These are phyloP conservation scores for Cladopsammia gracilis DNA, from an alignment of 64 coral and sea anemone species.

Conservation along the genomic window DNA sequence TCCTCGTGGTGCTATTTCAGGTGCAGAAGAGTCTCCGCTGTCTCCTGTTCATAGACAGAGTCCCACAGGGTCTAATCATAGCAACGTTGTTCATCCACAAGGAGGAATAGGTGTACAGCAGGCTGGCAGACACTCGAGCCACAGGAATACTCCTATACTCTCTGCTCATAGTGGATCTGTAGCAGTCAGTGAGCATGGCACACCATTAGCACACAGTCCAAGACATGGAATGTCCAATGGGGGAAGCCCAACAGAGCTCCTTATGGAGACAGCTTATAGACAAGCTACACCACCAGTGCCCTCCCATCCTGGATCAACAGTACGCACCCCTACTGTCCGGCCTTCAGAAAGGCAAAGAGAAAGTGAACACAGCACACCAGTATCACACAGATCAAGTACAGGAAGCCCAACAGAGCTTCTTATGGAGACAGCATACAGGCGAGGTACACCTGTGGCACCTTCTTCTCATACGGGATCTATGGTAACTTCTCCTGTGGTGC, in stretches of 20 bases:
- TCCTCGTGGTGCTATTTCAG: background rate
- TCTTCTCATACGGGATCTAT: too few relatives aligned
- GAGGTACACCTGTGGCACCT: background rate
- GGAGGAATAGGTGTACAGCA: background rate
- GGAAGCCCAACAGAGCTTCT: slow-evolving; percentile 19
- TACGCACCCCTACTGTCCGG: background rate
- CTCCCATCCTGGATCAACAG: background rate
- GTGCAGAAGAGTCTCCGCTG: background rate
- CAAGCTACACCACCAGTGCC: background rate
- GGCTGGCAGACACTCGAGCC: slow-evolving; percentile 27
- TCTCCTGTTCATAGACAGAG: slow-evolving; percentile 12
- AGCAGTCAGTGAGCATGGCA: background rate
- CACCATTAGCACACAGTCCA: background rate
- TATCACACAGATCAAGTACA: background rate
- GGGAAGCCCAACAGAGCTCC: slow-evolving; percentile 20
- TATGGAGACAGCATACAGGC: background rate
- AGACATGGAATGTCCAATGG: background rate
- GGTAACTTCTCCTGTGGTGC: background rate
- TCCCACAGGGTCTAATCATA: background rate
- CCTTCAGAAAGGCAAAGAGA: background rate
- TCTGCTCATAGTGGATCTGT: background rate
- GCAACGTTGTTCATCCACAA: background rate
- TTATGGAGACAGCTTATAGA: background rate
- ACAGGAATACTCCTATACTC: slow-evolving; percentile 41
- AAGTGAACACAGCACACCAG: background rate